A percentile compares a stretch with the other conserved stretches of the same genome.
Evolutionary conservation across 30 jellyfish, hydroid and myxozoan species (phyloP).

Genomic region (Nemopilema nomurai): DNA sequence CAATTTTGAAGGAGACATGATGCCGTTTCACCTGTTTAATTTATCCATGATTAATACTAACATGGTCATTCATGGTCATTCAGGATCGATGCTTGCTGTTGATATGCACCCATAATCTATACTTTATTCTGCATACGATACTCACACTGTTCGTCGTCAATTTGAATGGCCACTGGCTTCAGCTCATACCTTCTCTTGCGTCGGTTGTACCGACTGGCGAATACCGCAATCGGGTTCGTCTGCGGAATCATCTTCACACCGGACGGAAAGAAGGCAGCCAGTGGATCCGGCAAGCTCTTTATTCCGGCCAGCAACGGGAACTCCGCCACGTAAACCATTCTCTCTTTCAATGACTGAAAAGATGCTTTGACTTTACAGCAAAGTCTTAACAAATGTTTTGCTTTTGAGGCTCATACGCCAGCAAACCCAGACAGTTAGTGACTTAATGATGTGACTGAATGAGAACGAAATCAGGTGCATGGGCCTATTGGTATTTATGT

Average conservation of each 20-base stretch:
- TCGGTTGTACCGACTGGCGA: neutral
- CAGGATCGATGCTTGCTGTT: too few species aligned
- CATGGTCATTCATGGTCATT: too few species aligned
- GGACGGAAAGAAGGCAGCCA: constrained; percentile 3
- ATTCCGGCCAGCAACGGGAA: constrained; percentile 26
- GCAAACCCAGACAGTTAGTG: too few species aligned
- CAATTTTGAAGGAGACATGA: too few species aligned
- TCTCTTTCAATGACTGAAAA: constrained; percentile 5
- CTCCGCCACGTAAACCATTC: neutral
- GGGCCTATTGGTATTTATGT: too few species aligned
- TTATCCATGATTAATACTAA: too few species aligned
- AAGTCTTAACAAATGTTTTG: too few species aligned
- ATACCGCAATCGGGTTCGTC: constrained; percentile 27
- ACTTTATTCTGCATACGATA: neutral
- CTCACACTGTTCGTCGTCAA: constrained; percentile 12
- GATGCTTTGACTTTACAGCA: neutral
- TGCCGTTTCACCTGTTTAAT: too few species aligned
- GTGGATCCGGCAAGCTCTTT: constrained; percentile 19
- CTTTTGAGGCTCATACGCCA: too few species aligned
- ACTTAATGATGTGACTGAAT: too few species aligned
- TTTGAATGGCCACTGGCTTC: constrained; percentile 25
- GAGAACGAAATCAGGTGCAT: too few species aligned
- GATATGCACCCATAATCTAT: neutral
- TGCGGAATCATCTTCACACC: constrained; percentile 14
- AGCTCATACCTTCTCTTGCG: neutral